Evolutionary conservation across 2,888 invertebrate genomes (phyloP).

Genomic region (Lypha dubia): DNA sequence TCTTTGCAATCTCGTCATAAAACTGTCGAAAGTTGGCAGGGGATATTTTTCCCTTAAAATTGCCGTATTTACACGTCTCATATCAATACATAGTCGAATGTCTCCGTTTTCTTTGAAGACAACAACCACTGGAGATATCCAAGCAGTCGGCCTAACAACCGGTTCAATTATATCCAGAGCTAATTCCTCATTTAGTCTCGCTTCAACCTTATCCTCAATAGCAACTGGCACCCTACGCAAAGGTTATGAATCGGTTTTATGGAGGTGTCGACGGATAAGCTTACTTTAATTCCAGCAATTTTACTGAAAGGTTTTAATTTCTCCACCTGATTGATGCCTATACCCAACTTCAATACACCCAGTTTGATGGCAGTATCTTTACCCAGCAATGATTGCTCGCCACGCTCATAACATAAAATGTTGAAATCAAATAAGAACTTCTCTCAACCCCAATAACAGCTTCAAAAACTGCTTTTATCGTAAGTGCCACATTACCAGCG

Average conservation of each 20-base stretch:
- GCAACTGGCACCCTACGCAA: no score
- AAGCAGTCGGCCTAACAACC: no score
- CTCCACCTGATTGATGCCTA: not conserved
- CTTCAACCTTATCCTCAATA: no score
- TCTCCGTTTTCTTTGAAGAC: no score
- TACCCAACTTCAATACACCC: not conserved
- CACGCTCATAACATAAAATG: not conserved
- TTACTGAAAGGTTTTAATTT: not conserved
- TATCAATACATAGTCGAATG: no score
- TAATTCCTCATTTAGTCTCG: no score
- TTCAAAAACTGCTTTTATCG: conserved; percentile 19
- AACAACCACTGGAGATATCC: not conserved
- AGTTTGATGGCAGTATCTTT: conserved; percentile 7
- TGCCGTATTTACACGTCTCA: no score
- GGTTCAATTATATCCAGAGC: no score
- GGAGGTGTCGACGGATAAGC: conserved; percentile 1
- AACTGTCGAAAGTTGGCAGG: no score
- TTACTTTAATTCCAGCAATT: conserved; percentile 4
- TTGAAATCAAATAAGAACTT: not conserved
- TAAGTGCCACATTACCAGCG: conserved; percentile 4
- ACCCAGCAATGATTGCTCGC: not conserved
- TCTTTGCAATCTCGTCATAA: no score
- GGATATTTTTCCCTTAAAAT: no score
- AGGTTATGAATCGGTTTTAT: not conserved
- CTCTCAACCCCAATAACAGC: not conserved